Conservation (phyloP, 1,140 invertebrate genomes). For the Thrips palmi region DNA sequence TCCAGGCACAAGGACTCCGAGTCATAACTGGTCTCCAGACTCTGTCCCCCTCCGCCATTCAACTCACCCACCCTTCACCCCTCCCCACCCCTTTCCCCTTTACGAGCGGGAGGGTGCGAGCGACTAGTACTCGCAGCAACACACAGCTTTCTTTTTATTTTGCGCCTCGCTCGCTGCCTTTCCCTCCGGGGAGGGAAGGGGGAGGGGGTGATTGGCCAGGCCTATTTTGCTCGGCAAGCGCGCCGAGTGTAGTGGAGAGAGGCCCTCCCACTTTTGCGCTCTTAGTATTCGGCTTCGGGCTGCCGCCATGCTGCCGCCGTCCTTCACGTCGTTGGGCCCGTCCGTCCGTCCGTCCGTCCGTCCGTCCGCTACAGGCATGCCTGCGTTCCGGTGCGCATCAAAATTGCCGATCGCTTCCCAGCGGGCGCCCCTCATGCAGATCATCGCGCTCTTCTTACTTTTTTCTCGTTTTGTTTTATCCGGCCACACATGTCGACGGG, state of each 20-base stretch:
- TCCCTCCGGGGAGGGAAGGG: neutral
- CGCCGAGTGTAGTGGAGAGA: too few relatives aligned
- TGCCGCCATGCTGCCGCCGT: constrained; percentile 6
- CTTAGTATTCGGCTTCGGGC: constrained; percentile 2
- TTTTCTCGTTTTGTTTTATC: too few relatives aligned
- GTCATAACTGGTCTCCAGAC: constrained; percentile 1
- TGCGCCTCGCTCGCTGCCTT: neutral
- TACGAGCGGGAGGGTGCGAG: neutral
- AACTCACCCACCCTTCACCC: constrained; percentile 10
- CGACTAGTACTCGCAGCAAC: constrained; percentile 13
- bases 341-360: neutral
- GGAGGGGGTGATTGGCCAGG: neutral
- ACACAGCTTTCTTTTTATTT: constrained; percentile 12
- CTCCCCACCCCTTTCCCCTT: constrained; percentile 2
- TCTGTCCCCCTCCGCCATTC: constrained; percentile 7
- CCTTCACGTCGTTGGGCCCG: neutral
- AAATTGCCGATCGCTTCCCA: too few relatives aligned
- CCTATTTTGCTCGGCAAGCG: too few relatives aligned
- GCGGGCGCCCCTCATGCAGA: too few relatives aligned
- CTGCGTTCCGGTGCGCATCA: too few relatives aligned
- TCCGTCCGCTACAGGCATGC: neutral
- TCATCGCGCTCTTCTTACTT: too few relatives aligned
- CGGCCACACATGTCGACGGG: too few relatives aligned
- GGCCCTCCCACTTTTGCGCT: constrained; percentile 6
- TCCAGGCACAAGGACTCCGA: neutral